Evolutionary conservation across 2,888 invertebrate genomes (phyloP), one percentile per base, ranked within the genome.

Genomic region (Malthinus seriepunctatus): DNA sequence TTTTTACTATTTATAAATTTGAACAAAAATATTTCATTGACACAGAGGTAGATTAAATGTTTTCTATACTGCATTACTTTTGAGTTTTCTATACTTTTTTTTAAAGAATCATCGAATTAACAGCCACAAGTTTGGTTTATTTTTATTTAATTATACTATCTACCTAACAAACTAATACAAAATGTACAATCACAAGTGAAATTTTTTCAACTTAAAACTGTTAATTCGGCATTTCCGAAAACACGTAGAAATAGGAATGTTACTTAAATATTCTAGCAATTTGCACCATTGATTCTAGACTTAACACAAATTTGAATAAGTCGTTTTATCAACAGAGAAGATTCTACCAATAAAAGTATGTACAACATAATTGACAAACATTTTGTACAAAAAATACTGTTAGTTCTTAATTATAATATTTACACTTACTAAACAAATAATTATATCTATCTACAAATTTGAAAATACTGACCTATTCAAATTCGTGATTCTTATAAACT

Each of bases 231-330:
- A 59, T 49, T 61, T 63, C 66, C 56, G 54, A 63, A 47, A 63
- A 69, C 66, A 69, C 66, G 68, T 65, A 72, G 68, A 73, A 70
- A 67, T 69, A 73, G 73, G 73, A 74, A 73, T 73, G 73, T 74
- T 67, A 71, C 69, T 72, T 70, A 70, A 66, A 63, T 67, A 63
- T 63, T 65, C 63, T 66, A 67, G 51, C 69, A 69, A 68, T 71
- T 75, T 75, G 76, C 76, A 76, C 76, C 76, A 75, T 76, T 71
- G 76, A 75, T 75, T 76, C 76, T 73, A 60, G 62, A 57, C 14
- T 48, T 56, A 56, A 23, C 45, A 60, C 56, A 59, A 65, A 63
- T 61, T 63, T 57, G 63, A 65, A 57, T 63, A 59, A 63, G 59
- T 57, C 49, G 37, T 8, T 3, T 14, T 32, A 51, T 51, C 46